These are phyloP conservation scores for Falco novaeseelandiae DNA, from an alignment of 2,797 vertebrate genomes.

Conservation along the genomic window DNA sequence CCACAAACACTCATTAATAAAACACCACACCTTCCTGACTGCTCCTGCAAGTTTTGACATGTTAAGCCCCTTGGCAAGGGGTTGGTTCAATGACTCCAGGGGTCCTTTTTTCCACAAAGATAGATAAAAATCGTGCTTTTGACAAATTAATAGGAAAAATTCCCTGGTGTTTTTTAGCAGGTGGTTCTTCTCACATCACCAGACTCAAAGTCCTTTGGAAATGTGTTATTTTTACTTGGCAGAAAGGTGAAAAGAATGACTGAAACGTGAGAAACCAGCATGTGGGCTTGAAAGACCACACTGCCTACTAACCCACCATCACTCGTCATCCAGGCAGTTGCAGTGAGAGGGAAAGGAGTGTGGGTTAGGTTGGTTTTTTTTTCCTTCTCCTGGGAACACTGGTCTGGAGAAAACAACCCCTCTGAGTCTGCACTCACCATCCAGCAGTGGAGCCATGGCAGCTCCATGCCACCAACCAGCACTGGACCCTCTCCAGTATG, in stretches of 20 bases:
- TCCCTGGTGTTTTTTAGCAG: conserved; percentile 15
- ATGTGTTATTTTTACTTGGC: not conserved
- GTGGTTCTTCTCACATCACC: conserved; percentile 29
- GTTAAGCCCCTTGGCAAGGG: not conserved
- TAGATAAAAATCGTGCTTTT: not conserved
- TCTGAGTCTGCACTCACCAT: not conserved
- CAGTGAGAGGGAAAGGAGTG: not conserved
- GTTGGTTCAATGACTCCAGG: not conserved
- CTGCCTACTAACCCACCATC: not conserved
- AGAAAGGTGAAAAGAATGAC: not conserved
- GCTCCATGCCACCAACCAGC: too few species aligned
- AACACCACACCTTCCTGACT: not conserved
- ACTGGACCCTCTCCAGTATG: not conserved
- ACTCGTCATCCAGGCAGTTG: not conserved
- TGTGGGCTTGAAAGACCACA: not conserved
- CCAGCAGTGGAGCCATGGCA: not conserved
- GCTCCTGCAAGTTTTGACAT: not conserved
- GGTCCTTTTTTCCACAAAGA: not conserved
- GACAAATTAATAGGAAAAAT: conserved; percentile 9
- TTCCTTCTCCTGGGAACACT: not conserved
- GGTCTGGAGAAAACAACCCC: not conserved
- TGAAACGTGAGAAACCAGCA: conserved; percentile 18
- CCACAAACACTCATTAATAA: not conserved
- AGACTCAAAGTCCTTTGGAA: not conserved
- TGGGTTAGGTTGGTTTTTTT: too few species aligned